Conservation (phyloP, 2,888 invertebrate genomes). For the Eupsilia transversa region DNA sequence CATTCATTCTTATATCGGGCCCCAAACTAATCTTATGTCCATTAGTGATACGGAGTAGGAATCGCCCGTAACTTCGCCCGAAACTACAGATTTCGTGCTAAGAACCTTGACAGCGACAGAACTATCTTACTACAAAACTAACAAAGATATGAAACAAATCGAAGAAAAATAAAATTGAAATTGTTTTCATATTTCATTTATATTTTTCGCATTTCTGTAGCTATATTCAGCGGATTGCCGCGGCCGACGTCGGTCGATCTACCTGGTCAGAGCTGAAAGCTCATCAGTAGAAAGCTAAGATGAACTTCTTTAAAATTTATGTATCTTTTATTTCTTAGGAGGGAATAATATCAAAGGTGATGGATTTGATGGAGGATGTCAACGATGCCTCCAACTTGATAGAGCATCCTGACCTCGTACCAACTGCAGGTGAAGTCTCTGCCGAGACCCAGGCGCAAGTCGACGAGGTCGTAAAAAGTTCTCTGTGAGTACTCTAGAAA, state of each 20-base stretch:
- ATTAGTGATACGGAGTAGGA: too few species aligned
- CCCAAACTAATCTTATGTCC: too few species aligned
- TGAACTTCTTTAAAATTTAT: neutral
- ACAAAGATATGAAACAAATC: neutral
- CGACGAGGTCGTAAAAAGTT: conserved; percentile 73
- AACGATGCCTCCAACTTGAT: conserved; percentile 56
- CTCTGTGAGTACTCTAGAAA: conserved; percentile 67
- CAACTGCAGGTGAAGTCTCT: conserved; percentile 57
- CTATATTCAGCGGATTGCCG: neutral
- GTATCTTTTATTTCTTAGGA: conserved; percentile 61
- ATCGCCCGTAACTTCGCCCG: too few species aligned
- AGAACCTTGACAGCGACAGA: neutral
- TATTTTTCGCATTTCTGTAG: neutral
- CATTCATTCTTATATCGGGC: too few species aligned
- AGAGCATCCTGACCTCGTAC: conserved; percentile 69
- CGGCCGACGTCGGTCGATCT: neutral
- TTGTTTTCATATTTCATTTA: too few species aligned
- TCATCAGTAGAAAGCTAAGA: neutral
- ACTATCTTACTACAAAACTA: neutral
- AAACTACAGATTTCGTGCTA: too few species aligned
- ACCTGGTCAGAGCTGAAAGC: neutral
- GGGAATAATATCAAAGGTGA: conserved; percentile 59
- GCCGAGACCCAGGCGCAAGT: conserved; percentile 64
- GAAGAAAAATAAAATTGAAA: too few species aligned
- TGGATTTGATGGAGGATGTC: conserved; percentile 68